phyloP scores from a whole-genome alignment of 2,797 vertebrate genomes.

The Dryobates pubescens region DNA sequence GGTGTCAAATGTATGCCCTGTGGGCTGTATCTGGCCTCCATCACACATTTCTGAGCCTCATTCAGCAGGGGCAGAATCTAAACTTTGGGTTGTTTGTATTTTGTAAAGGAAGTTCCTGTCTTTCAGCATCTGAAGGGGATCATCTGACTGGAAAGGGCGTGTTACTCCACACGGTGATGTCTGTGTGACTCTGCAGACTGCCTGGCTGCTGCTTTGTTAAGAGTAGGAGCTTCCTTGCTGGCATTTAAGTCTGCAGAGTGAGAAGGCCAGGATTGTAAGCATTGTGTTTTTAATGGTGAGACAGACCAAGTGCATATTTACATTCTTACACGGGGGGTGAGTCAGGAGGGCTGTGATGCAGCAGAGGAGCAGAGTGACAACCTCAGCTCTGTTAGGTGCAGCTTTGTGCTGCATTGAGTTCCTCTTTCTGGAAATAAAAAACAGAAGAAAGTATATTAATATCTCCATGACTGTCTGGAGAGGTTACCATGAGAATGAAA shows the following conservation, averaged over 20 bases:
- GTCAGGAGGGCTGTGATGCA: not conserved
- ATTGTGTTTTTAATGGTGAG: not conserved
- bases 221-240: not conserved
- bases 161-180: not conserved
- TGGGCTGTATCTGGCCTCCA: constrained; percentile 29
- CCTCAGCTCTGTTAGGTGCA: not conserved
- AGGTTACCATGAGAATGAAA: not conserved
- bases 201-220: not conserved
- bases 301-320: not conserved
- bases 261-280: not conserved
- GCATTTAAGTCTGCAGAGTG: not conserved
- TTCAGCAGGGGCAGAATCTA: constrained; percentile 6
- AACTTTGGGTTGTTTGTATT: constrained; percentile 7
- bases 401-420: not conserved
- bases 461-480: not conserved
- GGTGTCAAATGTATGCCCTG: not conserved
- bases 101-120: constrained; percentile 1
- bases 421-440: not conserved
- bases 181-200: not conserved
- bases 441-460: not conserved
- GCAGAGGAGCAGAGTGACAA: not conserved
- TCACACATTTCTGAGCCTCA: constrained; percentile 32
- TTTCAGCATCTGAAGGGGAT: not conserved
- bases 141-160: not conserved
- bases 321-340: not conserved